These are phyloP conservation scores for Podarcis raffonei DNA, from an alignment of 2,113 vertebrate genomes.

Conservation along the genomic window DNA sequence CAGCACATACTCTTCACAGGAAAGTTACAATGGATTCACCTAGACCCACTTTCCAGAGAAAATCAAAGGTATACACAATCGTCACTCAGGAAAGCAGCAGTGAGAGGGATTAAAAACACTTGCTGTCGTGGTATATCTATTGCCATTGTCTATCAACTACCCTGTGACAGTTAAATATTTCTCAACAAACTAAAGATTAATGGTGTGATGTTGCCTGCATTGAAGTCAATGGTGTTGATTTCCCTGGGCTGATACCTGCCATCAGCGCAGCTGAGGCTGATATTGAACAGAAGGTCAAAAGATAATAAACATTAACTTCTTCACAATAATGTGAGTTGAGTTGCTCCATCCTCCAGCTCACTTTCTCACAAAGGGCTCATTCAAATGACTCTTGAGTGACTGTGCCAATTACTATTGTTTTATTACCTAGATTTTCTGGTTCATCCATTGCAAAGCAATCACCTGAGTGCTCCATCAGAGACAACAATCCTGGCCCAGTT, in stretches of 20 bases:
- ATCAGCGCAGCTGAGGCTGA: neutral
- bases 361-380: neutral
- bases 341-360: neutral
- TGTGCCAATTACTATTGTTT: neutral
- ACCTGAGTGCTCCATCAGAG: neutral
- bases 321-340: neutral
- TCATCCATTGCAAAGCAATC: neutral
- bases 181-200: constrained; percentile 4
- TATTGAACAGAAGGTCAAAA: neutral
- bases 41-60: accelerated
- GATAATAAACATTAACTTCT: neutral
- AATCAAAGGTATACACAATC: neutral
- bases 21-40: neutral
- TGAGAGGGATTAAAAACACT: neutral
- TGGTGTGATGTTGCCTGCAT: neutral
- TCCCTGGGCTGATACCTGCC: neutral
- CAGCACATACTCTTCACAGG: neutral
- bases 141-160: neutral
- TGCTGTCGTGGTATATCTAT: neutral
- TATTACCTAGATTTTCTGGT: neutral
- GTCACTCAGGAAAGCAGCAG: neutral
- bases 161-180: constrained; percentile 11
- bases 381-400: neutral
- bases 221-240: neutral
- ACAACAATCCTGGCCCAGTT: neutral